Evolutionary conservation across 2,888 invertebrate species (phyloP).

Genomic region (Leucoptera coffeella): DNA sequence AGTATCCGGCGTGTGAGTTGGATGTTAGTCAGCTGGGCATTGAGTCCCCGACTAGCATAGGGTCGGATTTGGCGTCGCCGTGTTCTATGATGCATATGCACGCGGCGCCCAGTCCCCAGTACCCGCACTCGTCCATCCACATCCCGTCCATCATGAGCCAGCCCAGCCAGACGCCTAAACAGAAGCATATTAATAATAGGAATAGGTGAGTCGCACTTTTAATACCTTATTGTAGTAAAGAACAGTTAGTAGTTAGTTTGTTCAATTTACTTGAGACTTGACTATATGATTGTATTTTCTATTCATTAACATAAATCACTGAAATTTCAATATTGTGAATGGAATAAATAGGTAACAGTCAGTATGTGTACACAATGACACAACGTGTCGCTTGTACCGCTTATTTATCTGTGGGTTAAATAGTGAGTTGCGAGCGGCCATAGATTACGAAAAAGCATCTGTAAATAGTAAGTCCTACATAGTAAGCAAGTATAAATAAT

Average conservation of each 20-base stretch:
- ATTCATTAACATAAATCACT: too few species aligned
- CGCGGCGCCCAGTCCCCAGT: slow-evolving; percentile 51
- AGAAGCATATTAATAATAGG: slow-evolving; percentile 42
- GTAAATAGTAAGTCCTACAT: too few species aligned
- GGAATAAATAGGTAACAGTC: too few species aligned
- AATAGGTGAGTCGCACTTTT: slow-evolving; percentile 28
- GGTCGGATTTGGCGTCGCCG: slow-evolving; percentile 77
- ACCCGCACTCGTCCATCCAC: slow-evolving; percentile 46
- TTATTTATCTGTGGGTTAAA: too few species aligned
- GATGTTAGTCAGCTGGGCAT: slow-evolving; percentile 79
- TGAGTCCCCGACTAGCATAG: slow-evolving; percentile 84
- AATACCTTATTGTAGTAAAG: slow-evolving; percentile 1
- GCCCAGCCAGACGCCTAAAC: slow-evolving; percentile 44
- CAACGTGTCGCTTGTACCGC: too few species aligned
- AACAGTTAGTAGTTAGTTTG: neutral
- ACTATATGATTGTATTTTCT: too few species aligned
- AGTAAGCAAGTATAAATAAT: too few species aligned
- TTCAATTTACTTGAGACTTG: too few species aligned
- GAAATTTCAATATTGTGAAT: too few species aligned
- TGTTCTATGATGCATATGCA: slow-evolving; percentile 64
- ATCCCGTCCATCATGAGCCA: slow-evolving; percentile 45
- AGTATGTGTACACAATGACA: too few species aligned
- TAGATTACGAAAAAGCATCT: too few species aligned
- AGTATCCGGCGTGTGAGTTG: slow-evolving; percentile 73
- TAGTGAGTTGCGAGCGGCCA: too few species aligned